These are phyloP conservation scores for Caenorhabditis becei DNA, from an alignment of 2,888 invertebrate species.

Conservation along the genomic window DNA sequence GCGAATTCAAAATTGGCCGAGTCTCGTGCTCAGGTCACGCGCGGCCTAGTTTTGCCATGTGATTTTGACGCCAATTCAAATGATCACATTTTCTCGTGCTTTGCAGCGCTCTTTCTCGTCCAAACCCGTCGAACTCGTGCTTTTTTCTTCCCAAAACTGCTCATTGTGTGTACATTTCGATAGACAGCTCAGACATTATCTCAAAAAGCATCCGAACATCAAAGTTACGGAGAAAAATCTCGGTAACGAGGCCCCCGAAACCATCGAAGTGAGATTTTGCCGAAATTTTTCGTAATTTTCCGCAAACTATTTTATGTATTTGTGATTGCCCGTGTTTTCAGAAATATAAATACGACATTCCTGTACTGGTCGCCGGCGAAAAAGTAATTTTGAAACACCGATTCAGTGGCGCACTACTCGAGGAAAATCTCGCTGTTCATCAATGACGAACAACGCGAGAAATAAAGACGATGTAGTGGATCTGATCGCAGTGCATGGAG, in stretches of 20 bases:
- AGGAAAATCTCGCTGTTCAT: conserved; percentile 55
- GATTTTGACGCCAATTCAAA: conserved; percentile 62
- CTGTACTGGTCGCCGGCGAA: conserved; percentile 82
- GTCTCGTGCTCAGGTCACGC: conserved; percentile 61
- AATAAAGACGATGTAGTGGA: conserved; percentile 20
- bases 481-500: conserved; percentile 88
- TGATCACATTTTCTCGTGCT: conserved; percentile 61
- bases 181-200: conserved; percentile 60
- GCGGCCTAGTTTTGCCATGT: conserved; percentile 62
- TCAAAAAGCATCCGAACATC: conserved; percentile 57
- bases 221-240: conserved; percentile 56
- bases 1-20: conserved; percentile 57
- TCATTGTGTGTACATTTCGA: conserved; percentile 70
- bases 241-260: conserved; percentile 30
- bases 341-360: conserved; percentile 83
- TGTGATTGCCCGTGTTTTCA: conserved; percentile 79
- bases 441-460: conserved; percentile 76
- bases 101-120: conserved; percentile 59
- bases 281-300: conserved; percentile 50
- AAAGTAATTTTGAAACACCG: conserved; percentile 82
- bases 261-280: conserved; percentile 68
- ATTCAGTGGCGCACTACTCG: conserved; percentile 76
- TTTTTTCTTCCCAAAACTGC: conserved; percentile 66
- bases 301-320: conserved; percentile 72
- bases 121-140: conserved; percentile 54